A percentile compares a stretch with the other conserved stretches of the same genome.
phyloP scores from a whole-genome alignment of 2,888 invertebrate species.

The Caenorhabditis zanzibari region DNA sequence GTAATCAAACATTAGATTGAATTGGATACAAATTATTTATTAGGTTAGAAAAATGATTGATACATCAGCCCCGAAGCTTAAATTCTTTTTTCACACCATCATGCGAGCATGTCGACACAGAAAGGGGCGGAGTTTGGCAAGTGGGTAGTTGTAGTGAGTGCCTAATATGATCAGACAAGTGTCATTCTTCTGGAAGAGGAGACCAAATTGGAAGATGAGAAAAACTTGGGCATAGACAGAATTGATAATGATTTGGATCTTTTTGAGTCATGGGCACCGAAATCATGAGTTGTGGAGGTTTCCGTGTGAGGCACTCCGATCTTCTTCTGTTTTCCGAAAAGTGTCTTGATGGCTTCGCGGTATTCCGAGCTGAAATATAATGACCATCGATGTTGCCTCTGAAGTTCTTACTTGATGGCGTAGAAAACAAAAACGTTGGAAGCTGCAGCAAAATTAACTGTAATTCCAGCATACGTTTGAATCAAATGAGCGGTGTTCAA shows the following conservation, averaged over 20 bases:
- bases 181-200: constrained; percentile 47
- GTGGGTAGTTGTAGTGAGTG: neutral
- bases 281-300: constrained; percentile 38
- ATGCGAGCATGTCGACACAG: constrained; percentile 7
- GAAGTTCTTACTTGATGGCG: constrained; percentile 49
- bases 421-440: constrained; percentile 69
- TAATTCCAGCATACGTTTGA: constrained; percentile 67
- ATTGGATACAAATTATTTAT: no score
- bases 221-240: constrained; percentile 5
- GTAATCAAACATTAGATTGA: constrained; percentile 59
- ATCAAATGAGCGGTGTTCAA: constrained; percentile 45
- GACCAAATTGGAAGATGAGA: constrained; percentile 7
- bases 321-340: constrained; percentile 20
- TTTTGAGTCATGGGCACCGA: neutral
- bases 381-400: neutral
- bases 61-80: constrained; percentile 11
- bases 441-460: constrained; percentile 64
- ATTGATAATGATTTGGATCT: constrained; percentile 39
- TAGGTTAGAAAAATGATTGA: neutral
- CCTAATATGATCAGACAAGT: constrained; percentile 24
- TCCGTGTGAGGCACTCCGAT: constrained; percentile 9
- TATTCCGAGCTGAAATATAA: constrained; percentile 54
- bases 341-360: constrained; percentile 41
- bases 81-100: constrained; percentile 1
- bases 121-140: constrained; percentile 31